A percentile compares a stretch with the other conserved stretches of the same genome.
phyloP scores from a whole-genome alignment of 2,113 vertebrate species.

The Eptatretus burgeri region DNA sequence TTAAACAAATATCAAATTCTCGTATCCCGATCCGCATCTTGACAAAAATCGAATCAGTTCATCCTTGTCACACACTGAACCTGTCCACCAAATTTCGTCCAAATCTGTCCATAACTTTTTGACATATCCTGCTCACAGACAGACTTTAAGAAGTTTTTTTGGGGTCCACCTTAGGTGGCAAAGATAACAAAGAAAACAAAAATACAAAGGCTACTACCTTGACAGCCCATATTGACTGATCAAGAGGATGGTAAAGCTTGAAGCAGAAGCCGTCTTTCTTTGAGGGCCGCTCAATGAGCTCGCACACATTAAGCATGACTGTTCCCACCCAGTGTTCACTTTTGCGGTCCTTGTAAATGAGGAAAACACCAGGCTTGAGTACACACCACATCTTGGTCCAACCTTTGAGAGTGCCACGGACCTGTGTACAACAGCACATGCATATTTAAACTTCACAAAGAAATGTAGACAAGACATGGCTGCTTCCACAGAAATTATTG shows the following conservation, averaged over 20 bases:
- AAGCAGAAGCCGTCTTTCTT: constrained; percentile 99
- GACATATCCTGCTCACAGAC: no score
- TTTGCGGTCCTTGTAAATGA: constrained; percentile 88
- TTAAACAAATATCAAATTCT: no score
- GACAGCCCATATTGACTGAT: constrained; percentile 94
- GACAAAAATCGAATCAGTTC: no score
- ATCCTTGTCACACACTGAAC: no score
- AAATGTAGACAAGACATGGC: no score
- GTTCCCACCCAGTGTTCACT: constrained; percentile 96
- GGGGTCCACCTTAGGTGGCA: no score
- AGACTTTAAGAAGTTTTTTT: background rate
- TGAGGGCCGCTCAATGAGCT: constrained; percentile 88
- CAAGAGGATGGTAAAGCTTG: constrained; percentile 90
- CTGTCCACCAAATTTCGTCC: no score
- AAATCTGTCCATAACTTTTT: no score
- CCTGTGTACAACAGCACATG: constrained; percentile 20
- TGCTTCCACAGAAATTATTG: no score
- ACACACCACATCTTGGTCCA: constrained; percentile 99
- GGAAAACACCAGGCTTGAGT: constrained; percentile 71
- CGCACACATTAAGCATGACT: constrained; percentile 82
- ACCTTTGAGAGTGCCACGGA: constrained; percentile 82
- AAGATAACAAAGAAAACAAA: background rate
- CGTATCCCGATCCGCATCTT: no score
- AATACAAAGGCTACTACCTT: constrained; percentile 32
- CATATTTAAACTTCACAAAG: background rate